Base-by-base conservation (phyloP, 2,113 vertebrate species). In the Gymnocephalus cernua region DNA sequence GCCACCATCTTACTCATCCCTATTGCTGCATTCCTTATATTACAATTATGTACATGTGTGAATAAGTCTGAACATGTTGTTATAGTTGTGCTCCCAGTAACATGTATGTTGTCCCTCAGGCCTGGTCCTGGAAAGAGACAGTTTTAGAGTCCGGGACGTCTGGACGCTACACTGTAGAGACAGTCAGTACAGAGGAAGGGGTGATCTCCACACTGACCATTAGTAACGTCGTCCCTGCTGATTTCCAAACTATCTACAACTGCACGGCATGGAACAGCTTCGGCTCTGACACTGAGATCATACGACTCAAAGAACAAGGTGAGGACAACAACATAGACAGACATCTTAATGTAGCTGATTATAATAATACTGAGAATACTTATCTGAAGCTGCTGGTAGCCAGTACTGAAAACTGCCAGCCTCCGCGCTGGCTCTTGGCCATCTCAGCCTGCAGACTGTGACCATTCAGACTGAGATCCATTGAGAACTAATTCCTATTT, bases 161-260 rank as follows among this genome's bases (percentile, higher is more conserved):
- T 67, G 65, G 65, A 67, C 65, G 65, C 65, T 67, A 67, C 65
- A 67, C 47, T 8, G 65, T 67, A 47, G 65, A 67, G 65, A 67
- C 65, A 21, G 65, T 67, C 65, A 67, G 65, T 9, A 67, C 65
- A 4, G 27, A 51, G 11, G 65, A 67, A 19, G 65, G 65, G 1
- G 65, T 67, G 65, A 67, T 67, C 18, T 67, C 65, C 12, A 67
- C 65, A 8, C 65, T 67, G 18, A 51, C 65, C 47, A 67, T 67
- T 27, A 67, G 65, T 32, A 67, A 67, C 47, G 32, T 67, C 11
- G 25, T 67, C 47, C 65, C 65, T 0, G 47, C 65, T 35, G 65
- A 67, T 32, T 67, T 67, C 47, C 65, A 67, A 47, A 67, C 65
- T 8, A 67, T 67, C 18, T 67, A 67, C 65, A 67, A 67, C 45